Conservation (phyloP, 2,113 vertebrate species). For the Oreocharis arfaki region DNA sequence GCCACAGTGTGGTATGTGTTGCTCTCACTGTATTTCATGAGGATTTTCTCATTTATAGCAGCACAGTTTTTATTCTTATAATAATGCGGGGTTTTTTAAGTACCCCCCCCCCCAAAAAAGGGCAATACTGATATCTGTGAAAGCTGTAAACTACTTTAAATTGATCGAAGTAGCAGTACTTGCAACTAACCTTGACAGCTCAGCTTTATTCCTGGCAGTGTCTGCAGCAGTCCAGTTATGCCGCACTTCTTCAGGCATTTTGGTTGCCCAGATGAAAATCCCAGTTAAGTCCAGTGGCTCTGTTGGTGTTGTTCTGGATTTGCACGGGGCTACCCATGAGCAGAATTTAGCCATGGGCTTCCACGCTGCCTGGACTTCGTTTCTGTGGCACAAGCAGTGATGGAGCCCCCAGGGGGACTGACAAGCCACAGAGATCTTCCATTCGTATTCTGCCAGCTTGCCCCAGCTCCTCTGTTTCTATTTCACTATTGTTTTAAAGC, state of each 20-base stretch:
- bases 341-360: not conserved
- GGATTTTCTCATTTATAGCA: not conserved
- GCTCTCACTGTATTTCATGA: not conserved
- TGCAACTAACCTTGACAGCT: not conserved
- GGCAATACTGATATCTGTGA: not conserved
- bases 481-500: not conserved
- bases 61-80: not conserved
- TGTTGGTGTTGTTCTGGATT: not conserved
- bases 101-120: fast-evolving
- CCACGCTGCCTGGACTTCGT: not conserved
- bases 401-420: not conserved
- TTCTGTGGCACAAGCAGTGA: not conserved
- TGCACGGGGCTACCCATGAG: not conserved
- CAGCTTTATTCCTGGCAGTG: not conserved
- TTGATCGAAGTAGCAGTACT: not conserved
- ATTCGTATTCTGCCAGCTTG: not conserved
- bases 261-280: conserved; percentile 3
- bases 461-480: not conserved
- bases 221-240: not conserved
- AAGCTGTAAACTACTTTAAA: not conserved
- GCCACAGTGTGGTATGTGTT: not conserved
- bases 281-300: not conserved
- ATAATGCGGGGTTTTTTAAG: not conserved
- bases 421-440: not conserved
- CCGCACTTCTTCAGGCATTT: not conserved